These are phyloP conservation scores for Parnassius mnemosyne DNA, from an alignment of 2,888 invertebrate genomes.

Conservation along the genomic window DNA sequence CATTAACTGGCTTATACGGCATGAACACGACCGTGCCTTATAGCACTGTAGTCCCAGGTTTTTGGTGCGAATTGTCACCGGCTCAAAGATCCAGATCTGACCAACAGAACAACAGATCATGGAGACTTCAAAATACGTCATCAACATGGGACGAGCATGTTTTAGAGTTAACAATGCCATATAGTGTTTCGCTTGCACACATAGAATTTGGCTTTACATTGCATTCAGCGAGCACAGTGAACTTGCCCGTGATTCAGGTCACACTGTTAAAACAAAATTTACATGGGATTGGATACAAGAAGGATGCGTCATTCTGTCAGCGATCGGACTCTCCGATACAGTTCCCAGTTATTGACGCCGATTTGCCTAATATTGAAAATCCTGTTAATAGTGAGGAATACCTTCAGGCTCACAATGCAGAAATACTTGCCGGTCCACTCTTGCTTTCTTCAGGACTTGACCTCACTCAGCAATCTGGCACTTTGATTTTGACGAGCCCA, in stretches of 20 bases:
- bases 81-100: conserved; percentile 94
- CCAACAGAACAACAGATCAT: conserved; percentile 93
- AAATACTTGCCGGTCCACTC: conserved; percentile 94
- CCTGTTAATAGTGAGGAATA: conserved; percentile 90
- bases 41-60: conserved; percentile 93
- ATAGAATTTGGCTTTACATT: conserved; percentile 93
- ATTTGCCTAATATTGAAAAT: conserved; percentile 80
- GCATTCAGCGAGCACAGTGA: conserved; percentile 86
- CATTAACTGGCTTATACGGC: conserved; percentile 88
- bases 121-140: conserved; percentile 93
- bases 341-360: conserved; percentile 59
- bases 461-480: conserved; percentile 90
- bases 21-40: conserved; percentile 81
- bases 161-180: conserved; percentile 92
- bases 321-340: conserved; percentile 66
- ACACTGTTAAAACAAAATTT: conserved; percentile 82
- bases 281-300: conserved; percentile 78
- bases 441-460: conserved; percentile 90
- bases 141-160: conserved; percentile 97
- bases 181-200: conserved; percentile 90
- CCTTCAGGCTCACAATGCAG: conserved; percentile 92
- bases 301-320: conserved; percentile 69
- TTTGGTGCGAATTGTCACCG: conserved; percentile 96
- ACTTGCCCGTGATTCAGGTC: conserved; percentile 90
- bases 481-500: conserved; percentile 92